These are phyloP conservation scores for Drosophila peninsularis DNA, from an alignment of 2,888 invertebrate species.

Conservation along the genomic window DNA sequence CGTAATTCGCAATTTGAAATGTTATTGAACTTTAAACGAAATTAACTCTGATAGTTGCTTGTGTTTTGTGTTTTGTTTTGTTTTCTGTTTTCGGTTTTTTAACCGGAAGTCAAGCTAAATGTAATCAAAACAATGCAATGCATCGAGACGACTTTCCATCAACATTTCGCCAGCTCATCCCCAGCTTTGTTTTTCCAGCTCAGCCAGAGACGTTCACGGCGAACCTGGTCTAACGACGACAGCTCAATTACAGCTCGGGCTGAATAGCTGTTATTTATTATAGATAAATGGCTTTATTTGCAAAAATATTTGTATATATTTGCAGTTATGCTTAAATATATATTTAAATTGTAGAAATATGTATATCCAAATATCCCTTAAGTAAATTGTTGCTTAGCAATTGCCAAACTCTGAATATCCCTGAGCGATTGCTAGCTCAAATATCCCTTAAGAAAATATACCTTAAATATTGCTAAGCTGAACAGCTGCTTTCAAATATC, in stretches of 20 bases:
- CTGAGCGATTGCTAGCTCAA: background rate
- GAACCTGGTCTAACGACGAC: background rate
- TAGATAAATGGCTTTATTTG: background rate
- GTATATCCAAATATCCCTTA: background rate
- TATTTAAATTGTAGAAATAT: background rate
- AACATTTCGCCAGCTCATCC: constrained; percentile 37
- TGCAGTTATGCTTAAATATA: too few species aligned
- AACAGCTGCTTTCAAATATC: background rate
- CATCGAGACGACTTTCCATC: constrained; percentile 64
- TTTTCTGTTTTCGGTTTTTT: background rate
- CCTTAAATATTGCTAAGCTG: background rate
- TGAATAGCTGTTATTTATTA: background rate
- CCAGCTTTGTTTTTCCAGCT: constrained; percentile 3
- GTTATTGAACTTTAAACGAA: constrained; percentile 82
- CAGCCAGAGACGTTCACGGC: background rate
- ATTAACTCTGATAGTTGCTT: constrained; percentile 60
- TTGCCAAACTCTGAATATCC: background rate
- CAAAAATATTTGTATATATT: background rate
- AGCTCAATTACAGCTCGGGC: background rate
- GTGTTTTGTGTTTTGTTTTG: background rate
- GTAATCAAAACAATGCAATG: constrained; percentile 66
- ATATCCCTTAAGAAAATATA: background rate
- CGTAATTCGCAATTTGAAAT: constrained; percentile 77
- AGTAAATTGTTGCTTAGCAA: background rate
- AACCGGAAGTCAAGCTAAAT: constrained; percentile 20